phyloP scores from a whole-genome alignment of 1,140 invertebrate species.

The Lasioglossum albipes region DNA sequence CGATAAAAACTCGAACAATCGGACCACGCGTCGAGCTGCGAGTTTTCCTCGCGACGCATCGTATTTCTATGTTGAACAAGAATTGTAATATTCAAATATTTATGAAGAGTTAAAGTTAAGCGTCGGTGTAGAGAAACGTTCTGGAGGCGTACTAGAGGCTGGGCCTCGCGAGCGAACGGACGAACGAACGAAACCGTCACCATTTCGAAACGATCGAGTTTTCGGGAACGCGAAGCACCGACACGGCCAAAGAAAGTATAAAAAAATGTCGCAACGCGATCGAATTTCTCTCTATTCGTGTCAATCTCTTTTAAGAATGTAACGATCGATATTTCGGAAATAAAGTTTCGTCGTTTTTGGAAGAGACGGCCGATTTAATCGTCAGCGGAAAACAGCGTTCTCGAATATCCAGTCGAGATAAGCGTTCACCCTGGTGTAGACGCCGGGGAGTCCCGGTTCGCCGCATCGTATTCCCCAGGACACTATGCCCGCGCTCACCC shows the following conservation, averaged over 20 bases:
- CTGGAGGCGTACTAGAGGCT: conserved; percentile 61
- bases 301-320: conserved; percentile 68
- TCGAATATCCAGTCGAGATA: conserved; percentile 88
- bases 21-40: neutral
- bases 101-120: conserved; percentile 53
- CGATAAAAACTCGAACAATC: neutral
- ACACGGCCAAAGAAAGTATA: conserved; percentile 24
- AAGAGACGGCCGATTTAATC: neutral
- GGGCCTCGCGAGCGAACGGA: conserved; percentile 60
- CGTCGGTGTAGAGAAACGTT: conserved; percentile 66
- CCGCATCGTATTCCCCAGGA: conserved; percentile 90
- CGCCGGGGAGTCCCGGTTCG: conserved; percentile 84
- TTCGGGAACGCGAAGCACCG: conserved; percentile 10
- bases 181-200: neutral
- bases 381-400: conserved; percentile 80
- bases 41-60: neutral
- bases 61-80: conserved; percentile 24
- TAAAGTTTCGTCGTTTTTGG: conserved; percentile 74
- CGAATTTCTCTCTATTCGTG: conserved; percentile 67
- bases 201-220: conserved; percentile 14
- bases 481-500: conserved; percentile 90
- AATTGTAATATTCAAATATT: conserved; percentile 37
- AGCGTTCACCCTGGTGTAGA: conserved; percentile 86
- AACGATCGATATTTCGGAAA: conserved; percentile 68
- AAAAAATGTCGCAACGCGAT: neutral